Evolutionary conservation across 2,888 invertebrate genomes (phyloP), one percentile per base, ranked within the genome.

Genomic region (Reticulitermes lucifugus): DNA sequence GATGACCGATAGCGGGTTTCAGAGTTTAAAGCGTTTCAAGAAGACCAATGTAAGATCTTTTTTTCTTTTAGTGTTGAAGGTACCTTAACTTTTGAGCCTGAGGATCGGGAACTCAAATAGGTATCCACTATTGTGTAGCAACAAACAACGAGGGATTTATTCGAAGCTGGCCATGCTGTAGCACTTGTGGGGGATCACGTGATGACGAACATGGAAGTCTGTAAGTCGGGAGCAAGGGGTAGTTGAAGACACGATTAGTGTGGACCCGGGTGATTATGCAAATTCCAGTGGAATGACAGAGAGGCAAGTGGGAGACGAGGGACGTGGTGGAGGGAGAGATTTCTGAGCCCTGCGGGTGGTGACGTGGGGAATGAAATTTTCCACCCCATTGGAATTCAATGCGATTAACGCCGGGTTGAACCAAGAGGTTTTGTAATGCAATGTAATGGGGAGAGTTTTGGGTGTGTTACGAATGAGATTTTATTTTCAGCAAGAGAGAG

Each of bases 331-430:
- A 51, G 41, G 77, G 81, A 46, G 59, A 77, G 86, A 85, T 85
- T 77, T 82, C 80, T 65, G 86, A 77, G 55, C 81, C 70, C 85
- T 81, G 86, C 85, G 86, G 86, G 87, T 86, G 85, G 87, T 85
- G 87, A 87, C 87, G 88, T 87, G 87, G 87, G 87, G 88, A 91
- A 91, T 91, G 90, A 91, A 91, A 92, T 92, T 92, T 91, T 91
- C 91, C 91, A 89, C 90, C 90, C 91, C 91, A 91, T 91, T 91
- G 91, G 91, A 89, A 90, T 89, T 90, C 90, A 91, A 92, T 91
- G 90, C 91, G 91, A 91, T 91, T 91, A 91, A 87, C 83, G 86
- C 86, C 85, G 81, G 77, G 70, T 70, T 75, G 83, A 83, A 79
- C 83, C 79, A 83, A 84, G 80, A 73, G 83, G 83, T 80, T 83